phyloP scores from a whole-genome alignment of 2,797 vertebrate species.

The Phrynocephalus guinanensis region DNA sequence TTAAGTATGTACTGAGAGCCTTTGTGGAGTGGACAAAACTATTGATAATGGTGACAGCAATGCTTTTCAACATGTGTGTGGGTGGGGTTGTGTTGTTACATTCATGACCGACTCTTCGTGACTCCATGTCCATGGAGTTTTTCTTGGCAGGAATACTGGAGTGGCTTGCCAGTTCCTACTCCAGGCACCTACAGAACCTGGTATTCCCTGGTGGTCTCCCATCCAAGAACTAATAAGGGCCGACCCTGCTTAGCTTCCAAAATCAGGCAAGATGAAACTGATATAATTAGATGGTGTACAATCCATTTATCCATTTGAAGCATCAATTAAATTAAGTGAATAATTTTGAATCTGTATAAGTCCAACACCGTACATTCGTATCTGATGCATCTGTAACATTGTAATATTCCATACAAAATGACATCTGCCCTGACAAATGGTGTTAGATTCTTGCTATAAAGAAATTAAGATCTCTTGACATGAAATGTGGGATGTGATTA shows the following conservation, averaged over 20 bases:
- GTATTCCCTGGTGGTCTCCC: no score
- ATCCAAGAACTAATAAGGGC: no score
- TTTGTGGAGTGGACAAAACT: not conserved
- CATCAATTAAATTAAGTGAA: not conserved
- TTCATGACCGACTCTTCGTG: no score
- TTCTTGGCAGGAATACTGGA: no score
- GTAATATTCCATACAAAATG: not conserved
- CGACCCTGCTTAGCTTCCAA: no score
- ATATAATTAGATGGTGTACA: not conserved
- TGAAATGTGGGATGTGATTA: not conserved
- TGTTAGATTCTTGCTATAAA: not conserved
- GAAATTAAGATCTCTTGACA: not conserved
- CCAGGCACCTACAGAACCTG: no score
- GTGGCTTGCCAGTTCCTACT: no score
- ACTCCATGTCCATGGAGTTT: no score
- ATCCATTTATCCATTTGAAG: not conserved
- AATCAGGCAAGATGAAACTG: not conserved
- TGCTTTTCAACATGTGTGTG: not conserved
- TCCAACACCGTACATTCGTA: not conserved
- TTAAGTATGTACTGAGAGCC: not conserved
- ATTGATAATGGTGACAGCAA: not conserved
- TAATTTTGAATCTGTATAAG: conserved; percentile 23
- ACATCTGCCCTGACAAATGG: conserved; percentile 21
- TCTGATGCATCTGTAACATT: conserved; percentile 9
- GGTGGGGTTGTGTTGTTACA: no score